Evolutionary conservation across 1,140 invertebrate genomes (phyloP), one percentile per base, ranked within the genome.

Genomic region (Manduca sexta): DNA sequence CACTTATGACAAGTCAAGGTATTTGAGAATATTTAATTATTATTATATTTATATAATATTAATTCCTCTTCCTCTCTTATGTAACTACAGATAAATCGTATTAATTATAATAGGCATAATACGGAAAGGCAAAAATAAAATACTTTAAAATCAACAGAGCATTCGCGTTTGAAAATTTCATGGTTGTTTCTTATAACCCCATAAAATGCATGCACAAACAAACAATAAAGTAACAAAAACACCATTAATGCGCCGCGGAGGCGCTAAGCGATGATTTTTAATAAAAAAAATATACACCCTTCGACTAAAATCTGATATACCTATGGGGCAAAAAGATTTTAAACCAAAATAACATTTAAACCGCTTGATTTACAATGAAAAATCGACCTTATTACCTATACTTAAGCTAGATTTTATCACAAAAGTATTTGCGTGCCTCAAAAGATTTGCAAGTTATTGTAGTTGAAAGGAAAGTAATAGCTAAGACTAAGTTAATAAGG

Each of bases 241-340:
- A 55, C 65, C 56, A 75, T 80, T 75, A 77, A 63, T 56, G 49
- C 45, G 47, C 34, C 29, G 45, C 54, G 17, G 18, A 56, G 61
- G 57, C 58, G 69, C 55, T 74, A 71, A 80, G 67, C 72, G 76
- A 76, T 74, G 69, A 72, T 77, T 77, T 77, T 77, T 80, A 80
- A 75, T 79, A 79, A 80, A 76, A 74, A 76, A 67, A 43, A 30
- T 43, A 43, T 57, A 70, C 64, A 74, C 70, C 74, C 65, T 54
- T 45, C 51, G 56, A 56, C 69, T 80, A 71, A 77, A 73, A 77
- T 74, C 60, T 52, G 60, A 68, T 70, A 68, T 73, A 56, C 59
- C 64, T 71, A 64, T n/a, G n/a, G 46, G 64, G 66, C 59, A 71
- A 76, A 68, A 17, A 15, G 7, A 1, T 17, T 14, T 39, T 17